phyloP scores from a whole-genome alignment of 2,113 vertebrate species.

The Halcyon senegalensis region DNA sequence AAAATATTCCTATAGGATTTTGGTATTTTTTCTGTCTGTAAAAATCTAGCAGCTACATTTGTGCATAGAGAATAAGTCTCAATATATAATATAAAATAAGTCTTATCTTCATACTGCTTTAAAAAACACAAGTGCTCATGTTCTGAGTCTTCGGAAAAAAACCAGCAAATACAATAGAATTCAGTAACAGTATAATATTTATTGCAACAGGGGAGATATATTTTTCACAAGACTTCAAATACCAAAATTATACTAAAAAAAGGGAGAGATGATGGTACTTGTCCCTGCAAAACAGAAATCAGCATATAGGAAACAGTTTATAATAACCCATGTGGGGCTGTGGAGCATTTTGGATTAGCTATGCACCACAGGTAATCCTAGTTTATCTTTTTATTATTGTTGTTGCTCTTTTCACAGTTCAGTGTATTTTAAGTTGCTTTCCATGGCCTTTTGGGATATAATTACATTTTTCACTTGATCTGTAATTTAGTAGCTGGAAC shows the following conservation, averaged over 20 bases:
- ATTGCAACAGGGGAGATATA: background rate
- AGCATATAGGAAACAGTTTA: background rate
- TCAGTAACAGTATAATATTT: background rate
- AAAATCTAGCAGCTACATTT: background rate
- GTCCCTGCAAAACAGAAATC: background rate
- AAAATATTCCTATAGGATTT: background rate
- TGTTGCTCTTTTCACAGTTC: constrained; percentile 19
- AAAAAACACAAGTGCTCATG: background rate
- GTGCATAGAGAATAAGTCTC: background rate
- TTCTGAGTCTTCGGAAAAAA: background rate
- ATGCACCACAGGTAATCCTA: background rate
- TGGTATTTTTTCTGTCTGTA: background rate
- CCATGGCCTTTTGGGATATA: constrained; percentile 51
- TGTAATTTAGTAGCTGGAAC: constrained; percentile 66
- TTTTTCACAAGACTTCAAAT: constrained; percentile 23
- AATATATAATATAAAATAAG: background rate
- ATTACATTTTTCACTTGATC: constrained; percentile 62
- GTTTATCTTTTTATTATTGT: constrained; percentile 36
- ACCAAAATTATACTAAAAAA: background rate
- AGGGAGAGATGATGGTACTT: background rate
- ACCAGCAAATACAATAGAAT: background rate
- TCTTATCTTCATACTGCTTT: background rate
- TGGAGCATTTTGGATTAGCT: constrained; percentile 26
- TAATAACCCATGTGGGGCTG: background rate
- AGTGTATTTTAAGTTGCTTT: constrained; percentile 44